Evolutionary conservation across 2,113 vertebrate species (phyloP).

Genomic region (Pollachius pollachius): DNA sequence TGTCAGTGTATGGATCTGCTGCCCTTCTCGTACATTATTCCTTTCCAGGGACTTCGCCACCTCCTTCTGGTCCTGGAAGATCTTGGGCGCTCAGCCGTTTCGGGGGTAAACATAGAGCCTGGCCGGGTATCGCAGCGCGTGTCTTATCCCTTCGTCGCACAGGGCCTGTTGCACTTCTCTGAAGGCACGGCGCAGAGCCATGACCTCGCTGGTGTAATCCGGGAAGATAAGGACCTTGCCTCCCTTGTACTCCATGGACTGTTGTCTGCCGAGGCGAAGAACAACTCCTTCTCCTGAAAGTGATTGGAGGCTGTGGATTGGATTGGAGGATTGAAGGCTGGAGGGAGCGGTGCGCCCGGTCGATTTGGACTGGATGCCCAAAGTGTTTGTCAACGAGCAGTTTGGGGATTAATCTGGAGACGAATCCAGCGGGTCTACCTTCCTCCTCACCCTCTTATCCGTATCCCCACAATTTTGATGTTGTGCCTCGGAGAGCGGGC

Average conservation of each 20-base stretch:
- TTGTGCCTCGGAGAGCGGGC: too few species aligned
- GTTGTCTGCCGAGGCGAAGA: neutral
- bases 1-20: neutral
- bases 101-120: neutral
- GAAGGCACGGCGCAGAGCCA: neutral
- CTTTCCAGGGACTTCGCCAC: neutral
- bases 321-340: too few species aligned
- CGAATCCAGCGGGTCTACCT: too few species aligned
- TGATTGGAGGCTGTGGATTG: neutral
- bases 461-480: too few species aligned
- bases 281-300: neutral
- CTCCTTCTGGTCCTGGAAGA: neutral
- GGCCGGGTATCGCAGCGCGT: neutral
- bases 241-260: neutral
- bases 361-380: too few species aligned
- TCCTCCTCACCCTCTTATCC: too few species aligned
- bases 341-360: conserved; percentile 8
- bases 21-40: neutral
- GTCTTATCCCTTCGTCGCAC: neutral
- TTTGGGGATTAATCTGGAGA: too few species aligned
- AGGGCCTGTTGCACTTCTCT: neutral
- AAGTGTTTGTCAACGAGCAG: too few species aligned
- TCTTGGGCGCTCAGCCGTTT: neutral
- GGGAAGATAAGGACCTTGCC: neutral
- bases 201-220: neutral